These are phyloP conservation scores for Hypomesus transpacificus DNA, from an alignment of 2,113 vertebrate species.

Conservation along the genomic window DNA sequence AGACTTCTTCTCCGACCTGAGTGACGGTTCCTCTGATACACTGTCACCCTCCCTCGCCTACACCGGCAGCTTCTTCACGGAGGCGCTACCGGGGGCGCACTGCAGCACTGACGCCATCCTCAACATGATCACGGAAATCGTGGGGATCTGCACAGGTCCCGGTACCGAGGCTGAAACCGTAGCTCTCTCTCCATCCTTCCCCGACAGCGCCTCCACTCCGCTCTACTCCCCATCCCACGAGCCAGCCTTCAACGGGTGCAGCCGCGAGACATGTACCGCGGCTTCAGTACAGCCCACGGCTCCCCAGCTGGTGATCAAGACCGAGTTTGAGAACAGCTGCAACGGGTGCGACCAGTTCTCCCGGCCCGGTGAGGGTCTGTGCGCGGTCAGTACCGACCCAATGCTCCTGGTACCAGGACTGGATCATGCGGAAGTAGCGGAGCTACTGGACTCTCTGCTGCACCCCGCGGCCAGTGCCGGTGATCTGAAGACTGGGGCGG, in stretches of 20 bases:
- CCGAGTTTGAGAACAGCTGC: constrained; percentile 72
- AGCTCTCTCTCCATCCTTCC: constrained; percentile 46
- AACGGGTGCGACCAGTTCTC: constrained; percentile 68
- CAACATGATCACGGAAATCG: constrained; percentile 92
- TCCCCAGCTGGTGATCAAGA: constrained; percentile 70
- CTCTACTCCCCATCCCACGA: constrained; percentile 37
- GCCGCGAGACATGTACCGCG: constrained; percentile 62
- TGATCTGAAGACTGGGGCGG: constrained; percentile 34
- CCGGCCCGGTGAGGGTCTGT: constrained; percentile 44
- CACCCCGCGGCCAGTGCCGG: constrained; percentile 42
- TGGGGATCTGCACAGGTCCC: constrained; percentile 82
- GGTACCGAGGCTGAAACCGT: constrained; percentile 61
- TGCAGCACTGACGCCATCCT: constrained; percentile 90
- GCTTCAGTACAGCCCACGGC: constrained; percentile 49
- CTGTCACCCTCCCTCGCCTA: constrained; percentile 81
- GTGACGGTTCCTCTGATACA: constrained; percentile 72
- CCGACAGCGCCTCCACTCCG: constrained; percentile 52
- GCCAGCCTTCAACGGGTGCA: constrained; percentile 61
- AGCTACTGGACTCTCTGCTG: constrained; percentile 66
- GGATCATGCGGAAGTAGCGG: constrained; percentile 60
- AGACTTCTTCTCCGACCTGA: constrained; percentile 79
- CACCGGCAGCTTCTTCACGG: constrained; percentile 84
- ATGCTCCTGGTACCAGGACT: constrained; percentile 32
- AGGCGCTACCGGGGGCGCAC: constrained; percentile 75
- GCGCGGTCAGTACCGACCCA: no score